These are phyloP conservation scores for Eumaeus atala DNA, from an alignment of 1,140 invertebrate genomes.

Conservation along the genomic window DNA sequence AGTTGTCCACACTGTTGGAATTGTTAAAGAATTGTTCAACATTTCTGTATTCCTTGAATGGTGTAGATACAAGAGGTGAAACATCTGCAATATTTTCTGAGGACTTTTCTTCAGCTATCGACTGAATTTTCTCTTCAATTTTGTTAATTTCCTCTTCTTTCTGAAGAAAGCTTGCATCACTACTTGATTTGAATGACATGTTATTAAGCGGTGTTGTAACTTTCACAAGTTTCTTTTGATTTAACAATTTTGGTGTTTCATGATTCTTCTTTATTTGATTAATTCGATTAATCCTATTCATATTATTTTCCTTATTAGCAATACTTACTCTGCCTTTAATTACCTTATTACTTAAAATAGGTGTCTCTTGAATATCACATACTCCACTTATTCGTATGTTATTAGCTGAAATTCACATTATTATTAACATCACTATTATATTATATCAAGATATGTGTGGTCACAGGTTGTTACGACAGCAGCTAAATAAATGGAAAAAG, in stretches of 20 bases:
- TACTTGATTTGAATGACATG: conserved; percentile 47
- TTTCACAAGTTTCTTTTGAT: conserved; percentile 21
- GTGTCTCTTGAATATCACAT: conserved; percentile 50
- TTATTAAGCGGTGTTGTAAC: conserved; percentile 46
- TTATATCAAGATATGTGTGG: no score
- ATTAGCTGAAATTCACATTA: conserved; percentile 33
- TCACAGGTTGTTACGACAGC: no score
- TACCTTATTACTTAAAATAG: conserved; percentile 29
- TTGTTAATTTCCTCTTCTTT: conserved; percentile 57
- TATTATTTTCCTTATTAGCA: conserved; percentile 46
- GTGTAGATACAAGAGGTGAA: conserved; percentile 48
- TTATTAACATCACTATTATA: no score
- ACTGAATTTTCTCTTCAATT: conserved; percentile 35
- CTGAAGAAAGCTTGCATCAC: conserved; percentile 54
- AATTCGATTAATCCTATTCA: conserved; percentile 23
- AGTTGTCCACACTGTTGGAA: conserved; percentile 38
- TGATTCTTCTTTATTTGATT: conserved; percentile 19
- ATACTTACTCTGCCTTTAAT: conserved; percentile 29
- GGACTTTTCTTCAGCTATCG: conserved; percentile 32
- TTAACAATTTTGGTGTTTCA: conserved; percentile 20
- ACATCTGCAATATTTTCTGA: conserved; percentile 44
- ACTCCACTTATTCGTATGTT: conserved; percentile 53
- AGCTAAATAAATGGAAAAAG: no score
- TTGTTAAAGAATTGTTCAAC: conserved; percentile 52
- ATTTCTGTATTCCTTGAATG: conserved; percentile 53